Evolutionary conservation across 2,113 vertebrate genomes (phyloP).

Genomic region (Guaruba guarouba): DNA sequence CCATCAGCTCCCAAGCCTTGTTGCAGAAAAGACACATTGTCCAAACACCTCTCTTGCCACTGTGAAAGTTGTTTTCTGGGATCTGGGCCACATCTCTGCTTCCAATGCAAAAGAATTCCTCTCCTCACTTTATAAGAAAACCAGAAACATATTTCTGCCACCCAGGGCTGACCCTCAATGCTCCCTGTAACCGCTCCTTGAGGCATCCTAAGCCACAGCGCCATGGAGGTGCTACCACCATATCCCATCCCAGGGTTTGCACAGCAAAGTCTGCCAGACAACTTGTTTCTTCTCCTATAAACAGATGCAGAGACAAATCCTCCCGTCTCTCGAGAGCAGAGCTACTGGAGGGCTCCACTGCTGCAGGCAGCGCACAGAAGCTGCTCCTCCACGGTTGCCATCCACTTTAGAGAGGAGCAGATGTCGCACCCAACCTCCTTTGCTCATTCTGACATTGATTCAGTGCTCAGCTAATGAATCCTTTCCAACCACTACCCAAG

Average conservation of each 20-base stretch:
- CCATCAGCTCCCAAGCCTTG: background rate
- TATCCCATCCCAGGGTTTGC: accelerated
- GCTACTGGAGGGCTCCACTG: background rate
- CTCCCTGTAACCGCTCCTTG: accelerated
- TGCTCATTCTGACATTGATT: background rate
- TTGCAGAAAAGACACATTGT: accelerated
- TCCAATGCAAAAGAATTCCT: background rate
- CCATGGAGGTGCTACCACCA: background rate
- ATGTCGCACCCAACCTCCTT: background rate
- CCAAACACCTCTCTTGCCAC: background rate
- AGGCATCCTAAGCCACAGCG: background rate
- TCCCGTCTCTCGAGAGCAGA: background rate
- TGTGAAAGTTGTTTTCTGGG: accelerated
- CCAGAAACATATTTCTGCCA: background rate
- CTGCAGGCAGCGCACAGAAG: background rate
- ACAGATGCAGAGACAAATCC: background rate
- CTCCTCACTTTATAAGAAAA: background rate
- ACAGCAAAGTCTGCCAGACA: background rate
- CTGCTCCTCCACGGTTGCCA: background rate
- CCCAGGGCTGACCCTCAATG: background rate
- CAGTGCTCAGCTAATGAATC: slow-evolving; percentile 5
- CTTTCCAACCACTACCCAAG: background rate
- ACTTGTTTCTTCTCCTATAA: background rate
- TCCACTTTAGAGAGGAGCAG: background rate
- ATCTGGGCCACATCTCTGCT: background rate